Conservation (phyloP, 2,113 vertebrate species). For the Gavialis gangeticus region DNA sequence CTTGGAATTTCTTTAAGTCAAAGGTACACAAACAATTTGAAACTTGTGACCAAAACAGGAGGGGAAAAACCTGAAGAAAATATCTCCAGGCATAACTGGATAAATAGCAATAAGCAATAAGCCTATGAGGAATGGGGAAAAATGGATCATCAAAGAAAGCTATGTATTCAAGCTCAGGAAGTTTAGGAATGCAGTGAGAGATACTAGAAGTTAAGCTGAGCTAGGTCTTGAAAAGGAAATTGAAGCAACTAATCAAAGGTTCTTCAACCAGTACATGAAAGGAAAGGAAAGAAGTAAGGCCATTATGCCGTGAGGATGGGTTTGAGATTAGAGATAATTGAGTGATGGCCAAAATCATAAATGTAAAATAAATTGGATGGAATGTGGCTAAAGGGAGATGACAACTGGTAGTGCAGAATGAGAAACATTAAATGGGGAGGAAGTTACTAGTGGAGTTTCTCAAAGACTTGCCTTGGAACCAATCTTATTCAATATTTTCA, state of each 20-base stretch:
- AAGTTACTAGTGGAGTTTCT: too few species aligned
- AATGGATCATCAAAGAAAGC: not conserved
- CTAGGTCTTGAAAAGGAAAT: not conserved
- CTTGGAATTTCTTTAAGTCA: not conserved
- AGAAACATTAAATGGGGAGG: too few species aligned
- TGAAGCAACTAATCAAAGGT: too few species aligned
- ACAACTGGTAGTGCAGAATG: too few species aligned
- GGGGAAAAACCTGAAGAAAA: too few species aligned
- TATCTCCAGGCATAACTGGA: not conserved
- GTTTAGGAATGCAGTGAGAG: not conserved
- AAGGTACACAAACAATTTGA: not conserved
- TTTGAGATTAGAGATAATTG: not conserved
- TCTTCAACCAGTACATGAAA: not conserved
- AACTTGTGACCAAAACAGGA: too few species aligned
- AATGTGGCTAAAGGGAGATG: too few species aligned
- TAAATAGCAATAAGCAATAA: not conserved
- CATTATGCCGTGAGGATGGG: not conserved
- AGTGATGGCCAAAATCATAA: not conserved
- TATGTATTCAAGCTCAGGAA: not conserved
- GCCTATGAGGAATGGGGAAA: not conserved
- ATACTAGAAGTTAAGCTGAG: not conserved
- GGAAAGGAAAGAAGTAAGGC: not conserved
- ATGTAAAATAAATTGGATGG: not conserved
- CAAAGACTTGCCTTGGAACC: too few species aligned
- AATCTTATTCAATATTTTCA: too few species aligned